Percentiles rank a stretch among this genome's conserved stretches.
Evolutionary conservation across 2,888 invertebrate genomes (phyloP).

Genomic region (Metalampra italica): DNA sequence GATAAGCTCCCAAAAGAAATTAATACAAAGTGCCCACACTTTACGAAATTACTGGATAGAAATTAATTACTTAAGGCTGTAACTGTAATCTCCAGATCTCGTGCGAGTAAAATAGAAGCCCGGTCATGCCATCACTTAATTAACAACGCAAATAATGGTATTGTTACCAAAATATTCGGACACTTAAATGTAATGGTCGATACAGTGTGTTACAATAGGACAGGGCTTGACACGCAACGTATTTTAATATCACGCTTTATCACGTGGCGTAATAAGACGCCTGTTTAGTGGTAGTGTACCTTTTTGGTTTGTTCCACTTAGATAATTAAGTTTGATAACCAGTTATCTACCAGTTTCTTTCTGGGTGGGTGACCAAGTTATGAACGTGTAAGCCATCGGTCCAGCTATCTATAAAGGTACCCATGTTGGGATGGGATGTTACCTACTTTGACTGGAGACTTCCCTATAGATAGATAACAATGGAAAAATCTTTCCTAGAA

Average conservation of each 20-base stretch:
- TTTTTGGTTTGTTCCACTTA: not conserved
- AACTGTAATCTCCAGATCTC: slow-evolving; percentile 12
- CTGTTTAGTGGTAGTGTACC: too few relatives aligned
- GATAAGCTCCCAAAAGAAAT: not conserved
- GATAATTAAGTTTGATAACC: too few relatives aligned
- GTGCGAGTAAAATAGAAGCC: slow-evolving; percentile 5
- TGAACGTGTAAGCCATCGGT: too few relatives aligned
- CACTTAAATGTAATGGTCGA: slow-evolving; percentile 5
- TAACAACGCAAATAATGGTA: slow-evolving; percentile 22
- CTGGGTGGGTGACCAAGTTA: too few relatives aligned
- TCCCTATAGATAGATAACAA: too few relatives aligned
- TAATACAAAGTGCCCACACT: not conserved
- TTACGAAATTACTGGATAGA: not conserved
- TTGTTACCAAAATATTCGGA: slow-evolving; percentile 6
- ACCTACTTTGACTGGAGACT: too few relatives aligned
- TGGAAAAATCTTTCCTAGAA: too few relatives aligned
- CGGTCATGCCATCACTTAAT: slow-evolving; percentile 26
- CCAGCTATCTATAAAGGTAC: too few relatives aligned
- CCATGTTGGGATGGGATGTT: too few relatives aligned
- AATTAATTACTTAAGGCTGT: slow-evolving; percentile 8
- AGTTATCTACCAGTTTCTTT: too few relatives aligned
- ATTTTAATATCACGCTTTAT: not conserved
- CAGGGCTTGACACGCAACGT: not conserved
- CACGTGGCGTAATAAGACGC: not conserved
- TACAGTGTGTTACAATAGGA: slow-evolving; percentile 4